Conservation (phyloP, 1,140 invertebrate genomes). For the Phocides pigmalion region DNA sequence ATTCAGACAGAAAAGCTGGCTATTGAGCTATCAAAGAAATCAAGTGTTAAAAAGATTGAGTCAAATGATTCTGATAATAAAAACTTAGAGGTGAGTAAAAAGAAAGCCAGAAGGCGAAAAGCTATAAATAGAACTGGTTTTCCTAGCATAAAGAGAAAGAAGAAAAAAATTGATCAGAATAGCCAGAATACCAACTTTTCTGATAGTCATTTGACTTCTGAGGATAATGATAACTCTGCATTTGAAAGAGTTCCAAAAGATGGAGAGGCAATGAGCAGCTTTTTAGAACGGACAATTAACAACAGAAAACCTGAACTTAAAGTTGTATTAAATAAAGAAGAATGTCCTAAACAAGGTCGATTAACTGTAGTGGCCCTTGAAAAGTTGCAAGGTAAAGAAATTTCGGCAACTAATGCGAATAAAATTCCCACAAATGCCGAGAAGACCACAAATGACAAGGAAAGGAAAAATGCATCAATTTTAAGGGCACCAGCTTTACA, state of each 20-base stretch:
- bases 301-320: slow-evolving; percentile 76
- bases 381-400: slow-evolving; percentile 83
- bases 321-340: slow-evolving; percentile 79
- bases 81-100: slow-evolving; percentile 77
- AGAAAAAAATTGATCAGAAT: slow-evolving; percentile 86
- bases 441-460: slow-evolving; percentile 50
- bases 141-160: slow-evolving; percentile 93
- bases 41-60: slow-evolving; percentile 44
- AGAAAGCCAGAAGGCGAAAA: slow-evolving; percentile 89
- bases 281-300: slow-evolving; percentile 84
- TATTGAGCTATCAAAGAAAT: slow-evolving; percentile 54
- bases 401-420: slow-evolving; percentile 51
- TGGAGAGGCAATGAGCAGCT: slow-evolving; percentile 86
- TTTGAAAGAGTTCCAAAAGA: slow-evolving; percentile 87
- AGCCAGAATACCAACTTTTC: slow-evolving; percentile 51
- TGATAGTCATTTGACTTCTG: slow-evolving; percentile 70
- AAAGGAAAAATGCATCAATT: slow-evolving; percentile 57
- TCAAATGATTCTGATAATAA: slow-evolving; percentile 57
- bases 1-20: slow-evolving; percentile 65
- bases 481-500: slow-evolving; percentile 68
- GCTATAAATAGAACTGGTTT: slow-evolving; percentile 94
- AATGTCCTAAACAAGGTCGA: slow-evolving; percentile 79
- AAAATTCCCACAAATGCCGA: slow-evolving; percentile 41
- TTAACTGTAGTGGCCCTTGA: slow-evolving; percentile 85
- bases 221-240: slow-evolving; percentile 72